Evolutionary conservation across 2,113 vertebrate species (phyloP).

Genomic region (Entosphenus tridentatus): DNA sequence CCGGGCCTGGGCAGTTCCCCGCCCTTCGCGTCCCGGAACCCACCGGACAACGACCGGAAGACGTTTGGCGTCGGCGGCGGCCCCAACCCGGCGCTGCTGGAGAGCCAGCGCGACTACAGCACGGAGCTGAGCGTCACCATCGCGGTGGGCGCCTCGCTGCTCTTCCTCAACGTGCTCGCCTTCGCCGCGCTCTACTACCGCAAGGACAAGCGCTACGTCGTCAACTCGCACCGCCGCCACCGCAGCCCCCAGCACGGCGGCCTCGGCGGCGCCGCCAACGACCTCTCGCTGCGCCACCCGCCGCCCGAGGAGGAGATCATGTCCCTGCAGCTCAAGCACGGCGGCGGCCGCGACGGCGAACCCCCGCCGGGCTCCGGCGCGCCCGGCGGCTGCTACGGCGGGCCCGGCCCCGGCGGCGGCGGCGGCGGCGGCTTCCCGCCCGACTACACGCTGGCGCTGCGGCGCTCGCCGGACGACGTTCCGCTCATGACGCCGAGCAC

Average conservation of each 20-base stretch:
- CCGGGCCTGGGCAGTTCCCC: conserved; percentile 52
- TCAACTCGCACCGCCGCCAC: conserved; percentile 39
- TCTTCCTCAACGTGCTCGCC: conserved; percentile 88
- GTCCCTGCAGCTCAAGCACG: conserved; percentile 78
- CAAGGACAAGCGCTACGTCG: conserved; percentile 88
- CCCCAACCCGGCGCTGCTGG: conserved; percentile 45
- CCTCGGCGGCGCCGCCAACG: conserved; percentile 32
- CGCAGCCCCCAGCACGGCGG: conserved; percentile 54
- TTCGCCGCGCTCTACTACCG: conserved; percentile 94
- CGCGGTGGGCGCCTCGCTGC: conserved; percentile 73
- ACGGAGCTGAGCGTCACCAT: conserved; percentile 96
- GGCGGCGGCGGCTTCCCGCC: conserved; percentile 43
- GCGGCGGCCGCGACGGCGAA: conserved; percentile 63
- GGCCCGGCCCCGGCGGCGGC: not conserved
- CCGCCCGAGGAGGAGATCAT: conserved; percentile 77
- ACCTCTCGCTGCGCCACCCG: conserved; percentile 27
- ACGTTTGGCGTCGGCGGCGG: conserved; percentile 23
- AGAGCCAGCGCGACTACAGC: conserved; percentile 87
- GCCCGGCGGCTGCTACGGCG: conserved; percentile 15
- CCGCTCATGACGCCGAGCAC: conserved; percentile 96
- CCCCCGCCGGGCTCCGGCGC: conserved; percentile 47
- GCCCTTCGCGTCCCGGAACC: conserved; percentile 33
- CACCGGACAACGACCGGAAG: too few species aligned
- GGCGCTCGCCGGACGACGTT: conserved; percentile 88
- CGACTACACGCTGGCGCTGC: conserved; percentile 82